Base-by-base conservation (phyloP, 1,140 invertebrate species). In the Phymastichus coffea region DNA sequence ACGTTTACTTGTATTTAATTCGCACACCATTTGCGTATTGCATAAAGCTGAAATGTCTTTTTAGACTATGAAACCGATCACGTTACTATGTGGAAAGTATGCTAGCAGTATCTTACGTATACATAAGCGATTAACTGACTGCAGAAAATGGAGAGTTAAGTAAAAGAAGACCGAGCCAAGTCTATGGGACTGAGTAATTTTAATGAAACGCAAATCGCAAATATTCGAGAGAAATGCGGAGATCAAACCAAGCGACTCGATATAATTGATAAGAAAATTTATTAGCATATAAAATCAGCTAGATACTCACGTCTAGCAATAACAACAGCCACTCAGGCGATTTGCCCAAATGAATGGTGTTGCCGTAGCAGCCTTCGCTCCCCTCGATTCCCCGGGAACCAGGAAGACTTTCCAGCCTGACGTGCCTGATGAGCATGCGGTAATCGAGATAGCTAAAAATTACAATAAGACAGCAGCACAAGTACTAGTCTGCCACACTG, bases 1-100 rank as follows among this genome's bases (percentile, higher is more conserved):
- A 95, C 69, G 73, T 95, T 3, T 93, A 95, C 69, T 80, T 95
- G 57, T 95, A 93, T 73, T 78, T 95, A 10, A 83, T 95, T 48
- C 92, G 95, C 63, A 84, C 85, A n/a, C 92, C 94, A 0, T 89
- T 92, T 71, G 81, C 1, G 85, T 88, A 56, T 40, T 72, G 7
- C 73, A 79, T 60, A 82, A 84, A 61, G 67, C 69, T 88, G 88
- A 49, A 80, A 79, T 40, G 83, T 87, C 40, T 72, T 85, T 15
- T 67, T 90, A 1, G 89, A 92, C 69, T 66, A 80, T 19, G 75
- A 80, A 14, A 91, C 88, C 4, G 83, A 91, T 77, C 87, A 88
- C 71, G 73, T 86, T 38, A 82, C 79, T 20, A 83, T 86, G 47
- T 93, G 90, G 90, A 88, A 87, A 82, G 89, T 89, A 51, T n/a